Conservation (phyloP, 30 jellyfish, hydroid and myxozoan species). For the Calvadosia cruxmelitensis region DNA sequence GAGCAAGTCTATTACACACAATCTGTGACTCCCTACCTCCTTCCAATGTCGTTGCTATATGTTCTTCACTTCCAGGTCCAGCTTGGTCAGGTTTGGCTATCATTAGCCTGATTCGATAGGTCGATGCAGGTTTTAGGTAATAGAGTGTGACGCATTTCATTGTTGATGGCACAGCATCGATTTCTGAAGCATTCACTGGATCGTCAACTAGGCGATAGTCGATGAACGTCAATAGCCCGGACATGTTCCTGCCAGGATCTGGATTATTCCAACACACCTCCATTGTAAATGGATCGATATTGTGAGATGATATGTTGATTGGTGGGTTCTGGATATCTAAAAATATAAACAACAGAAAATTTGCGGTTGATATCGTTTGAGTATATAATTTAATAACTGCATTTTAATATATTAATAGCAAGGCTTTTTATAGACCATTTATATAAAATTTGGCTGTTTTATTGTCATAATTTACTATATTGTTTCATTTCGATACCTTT, state of each 20-base stretch:
- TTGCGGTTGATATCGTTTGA: no score
- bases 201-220: conserved; percentile 19
- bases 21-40: conserved; percentile 45
- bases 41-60: conserved; percentile 15
- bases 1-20: no score
- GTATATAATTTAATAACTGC: no score
- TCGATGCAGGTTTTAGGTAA: conserved; percentile 26
- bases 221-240: conserved; percentile 10
- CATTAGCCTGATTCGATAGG: conserved; percentile 35
- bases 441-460: no score
- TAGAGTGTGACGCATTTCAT: conserved; percentile 2
- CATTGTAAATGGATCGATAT: conserved; percentile 11
- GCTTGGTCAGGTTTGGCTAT: conserved; percentile 20
- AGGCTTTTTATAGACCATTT: no score
- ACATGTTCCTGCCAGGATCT: neutral
- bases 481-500: no score
- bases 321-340: neutral
- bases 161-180: conserved; percentile 27
- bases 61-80: conserved; percentile 46
- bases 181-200: conserved; percentile 10
- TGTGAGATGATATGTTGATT: neutral
- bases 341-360: no score
- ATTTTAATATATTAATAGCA: no score
- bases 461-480: no score
- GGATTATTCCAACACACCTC: conserved; percentile 33